Percentiles rank a stretch among this genome's conserved stretches.
These are phyloP conservation scores for Spinus olivaceus DNA, from an alignment of 2,797 vertebrate genomes.

Conservation along the genomic window DNA sequence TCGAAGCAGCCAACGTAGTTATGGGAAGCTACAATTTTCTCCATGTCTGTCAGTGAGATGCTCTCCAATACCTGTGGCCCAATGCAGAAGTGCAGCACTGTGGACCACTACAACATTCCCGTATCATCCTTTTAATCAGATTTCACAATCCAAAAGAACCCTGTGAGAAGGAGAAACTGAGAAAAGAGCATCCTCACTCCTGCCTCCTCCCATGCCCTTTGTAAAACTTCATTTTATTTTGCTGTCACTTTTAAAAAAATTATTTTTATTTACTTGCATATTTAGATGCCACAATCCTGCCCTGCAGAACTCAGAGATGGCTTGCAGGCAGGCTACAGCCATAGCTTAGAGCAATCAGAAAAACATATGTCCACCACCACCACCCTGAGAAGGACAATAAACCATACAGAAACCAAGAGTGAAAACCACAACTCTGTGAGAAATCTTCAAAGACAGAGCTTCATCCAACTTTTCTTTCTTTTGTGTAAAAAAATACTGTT, in stretches of 20 bases:
- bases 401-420: background rate
- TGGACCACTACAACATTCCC: background rate
- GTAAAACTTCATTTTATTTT: background rate
- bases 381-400: background rate
- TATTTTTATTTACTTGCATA: background rate
- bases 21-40: background rate
- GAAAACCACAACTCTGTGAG: background rate
- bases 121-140: background rate
- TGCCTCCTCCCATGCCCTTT: background rate
- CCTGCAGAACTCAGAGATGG: background rate
- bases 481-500: background rate
- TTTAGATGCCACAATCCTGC: background rate
- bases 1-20: background rate
- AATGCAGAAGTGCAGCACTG: background rate
- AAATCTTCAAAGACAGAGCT: background rate
- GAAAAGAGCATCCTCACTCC: background rate
- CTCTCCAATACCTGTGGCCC: background rate
- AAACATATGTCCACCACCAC: background rate
- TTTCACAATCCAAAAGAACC: background rate
- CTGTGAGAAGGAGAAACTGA: background rate
- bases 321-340: background rate
- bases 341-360: background rate
- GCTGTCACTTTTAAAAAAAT: background rate
- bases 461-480: background rate
- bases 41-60: background rate